phyloP scores from a whole-genome alignment of 2,797 vertebrate species.

The Phataginus tricuspis region DNA sequence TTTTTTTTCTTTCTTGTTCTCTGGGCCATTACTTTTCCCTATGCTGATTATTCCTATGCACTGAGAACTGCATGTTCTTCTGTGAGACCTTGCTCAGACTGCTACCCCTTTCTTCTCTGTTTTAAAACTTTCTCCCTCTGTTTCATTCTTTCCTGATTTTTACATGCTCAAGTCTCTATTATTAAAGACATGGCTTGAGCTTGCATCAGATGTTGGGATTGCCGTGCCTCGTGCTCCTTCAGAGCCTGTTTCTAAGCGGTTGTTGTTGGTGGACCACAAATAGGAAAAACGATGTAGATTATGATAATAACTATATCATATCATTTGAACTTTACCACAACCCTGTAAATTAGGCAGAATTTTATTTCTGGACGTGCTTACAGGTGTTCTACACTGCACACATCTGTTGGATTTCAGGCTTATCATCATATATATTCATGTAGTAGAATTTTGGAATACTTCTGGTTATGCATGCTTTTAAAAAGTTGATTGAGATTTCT shows the following conservation, averaged over 20 bases:
- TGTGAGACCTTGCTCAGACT: not conserved
- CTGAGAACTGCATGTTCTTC: not conserved
- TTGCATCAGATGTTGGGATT: not conserved
- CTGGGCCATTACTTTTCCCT: not conserved
- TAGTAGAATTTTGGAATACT: not conserved
- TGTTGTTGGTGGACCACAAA: not conserved
- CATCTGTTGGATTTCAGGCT: not conserved
- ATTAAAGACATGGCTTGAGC: not conserved
- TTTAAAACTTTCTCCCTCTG: slow-evolving; percentile 19
- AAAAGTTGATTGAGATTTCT: not conserved
- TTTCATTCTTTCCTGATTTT: not conserved
- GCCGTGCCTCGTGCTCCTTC: not conserved
- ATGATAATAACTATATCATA: not conserved
- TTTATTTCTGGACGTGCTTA: not conserved
- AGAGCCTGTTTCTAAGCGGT: not conserved
- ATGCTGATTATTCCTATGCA: not conserved
- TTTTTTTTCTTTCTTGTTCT: not conserved
- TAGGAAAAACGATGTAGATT: not conserved
- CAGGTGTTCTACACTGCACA: not conserved
- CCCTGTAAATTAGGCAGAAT: not conserved
- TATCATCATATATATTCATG: not conserved
- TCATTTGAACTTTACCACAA: not conserved
- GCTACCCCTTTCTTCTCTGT: not conserved
- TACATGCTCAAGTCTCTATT: not conserved
- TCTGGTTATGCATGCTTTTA: not conserved